phyloP scores from a whole-genome alignment of 2,797 vertebrate genomes.

The Hyperoplus lanceolatus region DNA sequence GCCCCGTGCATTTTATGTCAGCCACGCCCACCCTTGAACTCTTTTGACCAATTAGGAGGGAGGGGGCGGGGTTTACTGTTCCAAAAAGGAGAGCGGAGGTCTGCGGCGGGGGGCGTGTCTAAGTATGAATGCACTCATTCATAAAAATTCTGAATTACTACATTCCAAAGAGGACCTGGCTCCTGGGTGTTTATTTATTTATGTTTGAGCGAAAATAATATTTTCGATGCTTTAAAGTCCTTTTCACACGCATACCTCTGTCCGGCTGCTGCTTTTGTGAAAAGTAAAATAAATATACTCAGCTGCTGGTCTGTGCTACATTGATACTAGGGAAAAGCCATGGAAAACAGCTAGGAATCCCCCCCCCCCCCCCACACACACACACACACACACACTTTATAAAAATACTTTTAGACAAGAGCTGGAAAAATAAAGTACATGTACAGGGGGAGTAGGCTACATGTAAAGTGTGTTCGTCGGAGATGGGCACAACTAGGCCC shows the following conservation, averaged over 20 bases:
- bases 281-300: slow-evolving; percentile 79
- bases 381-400: slow-evolving; percentile 40
- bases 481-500: slow-evolving; percentile 12
- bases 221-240: slow-evolving; percentile 83
- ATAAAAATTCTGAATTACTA: slow-evolving; percentile 86
- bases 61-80: slow-evolving; percentile 44
- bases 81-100: slow-evolving; percentile 27
- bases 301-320: slow-evolving; percentile 75
- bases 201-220: slow-evolving; percentile 79
- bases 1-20: slow-evolving; percentile 40
- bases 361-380: slow-evolving; percentile 26
- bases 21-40: slow-evolving; percentile 68
- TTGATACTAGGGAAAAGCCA: slow-evolving; percentile 64
- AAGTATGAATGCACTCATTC: slow-evolving; percentile 89
- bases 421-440: slow-evolving; percentile 56
- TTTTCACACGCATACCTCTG: slow-evolving; percentile 79
- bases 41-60: slow-evolving; percentile 75
- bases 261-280: slow-evolving; percentile 78
- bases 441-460: slow-evolving; percentile 7
- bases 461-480: slow-evolving; percentile 18
- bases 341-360: slow-evolving; percentile 76
- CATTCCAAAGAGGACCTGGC: slow-evolving; percentile 82
- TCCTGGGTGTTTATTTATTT: slow-evolving; percentile 83
- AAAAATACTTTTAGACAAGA: slow-evolving; percentile 67
- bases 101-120: slow-evolving; percentile 71